Conservation (phyloP, 2,797 vertebrate species). For the Hydrolagus colliei region DNA sequence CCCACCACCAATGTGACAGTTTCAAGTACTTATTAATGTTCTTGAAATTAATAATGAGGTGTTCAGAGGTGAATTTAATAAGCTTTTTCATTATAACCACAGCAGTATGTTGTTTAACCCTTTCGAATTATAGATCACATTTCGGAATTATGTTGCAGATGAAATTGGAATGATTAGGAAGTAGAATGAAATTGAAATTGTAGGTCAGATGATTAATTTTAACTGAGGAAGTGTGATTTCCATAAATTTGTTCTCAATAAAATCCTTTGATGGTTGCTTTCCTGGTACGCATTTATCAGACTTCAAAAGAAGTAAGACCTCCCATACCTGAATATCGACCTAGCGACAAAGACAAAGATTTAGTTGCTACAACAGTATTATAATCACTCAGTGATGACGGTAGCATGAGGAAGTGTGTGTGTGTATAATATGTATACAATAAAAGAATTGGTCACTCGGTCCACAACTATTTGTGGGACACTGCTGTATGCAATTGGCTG, state of each 20-base stretch:
- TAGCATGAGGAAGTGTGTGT: too few species aligned
- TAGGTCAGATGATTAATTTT: background rate
- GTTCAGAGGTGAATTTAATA: slow-evolving; percentile 21
- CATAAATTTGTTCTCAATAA: background rate
- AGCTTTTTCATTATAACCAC: slow-evolving; percentile 7
- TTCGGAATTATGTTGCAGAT: slow-evolving; percentile 1
- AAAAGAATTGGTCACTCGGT: too few species aligned
- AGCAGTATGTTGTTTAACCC: slow-evolving; percentile 9
- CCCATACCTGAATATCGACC: too few species aligned
- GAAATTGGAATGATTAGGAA: slow-evolving; percentile 13
- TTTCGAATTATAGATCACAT: slow-evolving; percentile 2
- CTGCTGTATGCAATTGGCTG: too few species aligned
- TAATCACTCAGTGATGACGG: too few species aligned
- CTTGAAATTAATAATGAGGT: slow-evolving; percentile 23
- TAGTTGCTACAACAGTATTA: too few species aligned
- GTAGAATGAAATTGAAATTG: background rate
- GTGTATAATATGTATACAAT: too few species aligned
- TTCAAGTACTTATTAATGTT: slow-evolving; percentile 10
- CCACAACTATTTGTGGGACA: too few species aligned
- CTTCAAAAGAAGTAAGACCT: background rate
- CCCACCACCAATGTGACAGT: background rate
- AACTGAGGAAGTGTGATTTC: background rate
- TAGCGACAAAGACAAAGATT: background rate
- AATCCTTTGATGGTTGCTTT: background rate
- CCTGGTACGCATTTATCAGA: background rate